Base-by-base conservation (phyloP, 2,888 invertebrate species). In the Drosophila melanocephala region DNA sequence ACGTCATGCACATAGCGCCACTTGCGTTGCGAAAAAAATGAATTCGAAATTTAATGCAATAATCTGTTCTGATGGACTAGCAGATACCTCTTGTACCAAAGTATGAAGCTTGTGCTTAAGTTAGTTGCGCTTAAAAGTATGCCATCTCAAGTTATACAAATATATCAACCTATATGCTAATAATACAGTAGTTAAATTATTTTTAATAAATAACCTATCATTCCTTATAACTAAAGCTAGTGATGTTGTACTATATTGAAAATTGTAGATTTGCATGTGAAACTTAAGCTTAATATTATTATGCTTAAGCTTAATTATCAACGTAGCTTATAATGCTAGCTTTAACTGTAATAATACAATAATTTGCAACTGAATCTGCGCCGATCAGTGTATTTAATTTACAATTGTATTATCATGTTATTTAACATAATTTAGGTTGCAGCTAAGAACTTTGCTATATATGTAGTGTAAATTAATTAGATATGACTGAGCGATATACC, bases 1-100 rank as follows among this genome's bases (percentile, higher is more conserved):
- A 85, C 68, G 70, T 85, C 88, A 85, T 83, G 66, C 69, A 79
- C 59, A 77, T 85, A 88, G 88, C 89, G 89, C 87, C 85, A 86
- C 87, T 88, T 71, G 68, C 30, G 65, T 59, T 67, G 68, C 64
- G 60, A 74, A 63, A 19, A 3, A 58, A 58, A 44, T 52, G 57
- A 19, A 52, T 52, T 28, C 50, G 3, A 56, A 39, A 60, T 56
- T 33, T 47, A 58, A 30, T 44, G n/a, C 55, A 28, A 39, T 2
- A n/a, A 19, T 3, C 30, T 26, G 12, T 3, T 42, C 7, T 67
- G 30, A 39, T 58, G n/a, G 32, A 56, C 80, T 14, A 12, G 37
- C 14, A 47, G 44, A 71, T 72, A 72, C 65, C 59, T n/a, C 57
- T 30, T 33, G 51, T 56, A 62, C 1, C 9, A 3, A n/a, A 14